Percentiles rank a stretch among this genome's conserved stretches.
Conservation (phyloP, 2,888 invertebrate species). For the Caenorhabditis doughertyi region DNA sequence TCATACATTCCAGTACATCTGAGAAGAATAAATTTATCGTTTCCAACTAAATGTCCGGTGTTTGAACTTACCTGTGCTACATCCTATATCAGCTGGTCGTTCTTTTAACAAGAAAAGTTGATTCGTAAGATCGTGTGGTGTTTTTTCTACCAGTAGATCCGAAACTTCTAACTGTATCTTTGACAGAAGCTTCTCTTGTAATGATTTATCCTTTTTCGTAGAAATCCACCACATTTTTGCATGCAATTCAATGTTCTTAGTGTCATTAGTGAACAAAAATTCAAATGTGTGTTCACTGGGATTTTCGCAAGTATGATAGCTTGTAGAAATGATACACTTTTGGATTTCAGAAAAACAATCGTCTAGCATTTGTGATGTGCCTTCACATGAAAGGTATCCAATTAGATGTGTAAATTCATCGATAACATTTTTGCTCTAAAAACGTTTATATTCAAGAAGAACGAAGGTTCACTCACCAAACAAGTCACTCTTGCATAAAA, state of each 20-base stretch:
- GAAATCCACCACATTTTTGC: slow-evolving; percentile 51
- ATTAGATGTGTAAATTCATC: slow-evolving; percentile 44
- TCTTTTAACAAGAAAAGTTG: slow-evolving; percentile 34
- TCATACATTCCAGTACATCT: slow-evolving; percentile 27
- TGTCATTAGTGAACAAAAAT: not conserved
- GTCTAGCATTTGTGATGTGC: slow-evolving; percentile 10
- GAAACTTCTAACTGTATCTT: slow-evolving; percentile 37
- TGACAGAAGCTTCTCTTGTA: slow-evolving; percentile 11
- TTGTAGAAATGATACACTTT: not conserved
- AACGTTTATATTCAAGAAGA: not conserved
- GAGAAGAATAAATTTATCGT: not conserved
- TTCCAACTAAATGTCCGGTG: too few species aligned
- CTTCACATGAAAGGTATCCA: slow-evolving; percentile 28
- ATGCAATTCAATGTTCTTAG: slow-evolving; percentile 18
- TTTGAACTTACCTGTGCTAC: slow-evolving; percentile 4
- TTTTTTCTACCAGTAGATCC: slow-evolving; percentile 22
- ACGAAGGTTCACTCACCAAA: slow-evolving; percentile 4
- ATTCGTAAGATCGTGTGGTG: not conserved
- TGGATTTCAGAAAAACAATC: slow-evolving; percentile 9
- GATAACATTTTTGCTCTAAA: slow-evolving; percentile 26
- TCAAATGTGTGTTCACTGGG: slow-evolving; percentile 5
- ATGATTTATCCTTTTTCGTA: not conserved
- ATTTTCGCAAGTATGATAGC: not conserved
- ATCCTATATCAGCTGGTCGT: not conserved
- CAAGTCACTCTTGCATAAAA: slow-evolving; percentile 42